phyloP scores from a whole-genome alignment of 2,797 vertebrate species.

The Lutjanus argentimaculatus region DNA sequence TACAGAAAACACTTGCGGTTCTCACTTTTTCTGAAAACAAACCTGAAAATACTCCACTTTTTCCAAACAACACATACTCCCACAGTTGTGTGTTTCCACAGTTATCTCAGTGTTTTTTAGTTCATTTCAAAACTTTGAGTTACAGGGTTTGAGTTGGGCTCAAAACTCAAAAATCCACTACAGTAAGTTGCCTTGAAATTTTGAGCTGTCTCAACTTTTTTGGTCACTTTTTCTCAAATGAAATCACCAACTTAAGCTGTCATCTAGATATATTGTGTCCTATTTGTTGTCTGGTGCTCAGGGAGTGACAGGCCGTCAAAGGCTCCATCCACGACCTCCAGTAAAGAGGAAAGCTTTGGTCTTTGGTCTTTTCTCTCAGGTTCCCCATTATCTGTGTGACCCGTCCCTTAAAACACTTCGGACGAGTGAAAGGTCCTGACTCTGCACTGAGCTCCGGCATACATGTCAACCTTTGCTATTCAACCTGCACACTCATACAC shows the following conservation, averaged over 20 bases:
- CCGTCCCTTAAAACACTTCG: constrained; percentile 78
- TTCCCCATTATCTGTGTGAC: constrained; percentile 78
- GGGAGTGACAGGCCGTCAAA: constrained; percentile 67
- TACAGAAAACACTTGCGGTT: no score
- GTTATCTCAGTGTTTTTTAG: no score
- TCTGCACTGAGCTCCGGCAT: constrained; percentile 70
- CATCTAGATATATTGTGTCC: constrained; percentile 58
- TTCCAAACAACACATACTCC: no score
- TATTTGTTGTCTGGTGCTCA: constrained; percentile 53
- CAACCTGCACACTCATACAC: constrained; percentile 50
- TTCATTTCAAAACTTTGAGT: no score
- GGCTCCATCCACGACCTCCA: constrained; percentile 54
- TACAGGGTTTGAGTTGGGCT: no score
- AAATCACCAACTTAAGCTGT: constrained; percentile 63
- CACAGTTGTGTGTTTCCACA: no score
- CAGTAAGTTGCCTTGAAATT: no score
- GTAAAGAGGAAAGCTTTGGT: constrained; percentile 69
- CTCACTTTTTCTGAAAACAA: no score
- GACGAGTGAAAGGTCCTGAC: constrained; percentile 82
- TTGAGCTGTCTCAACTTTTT: no score
- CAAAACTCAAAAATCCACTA: no score
- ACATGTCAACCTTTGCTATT: constrained; percentile 76
- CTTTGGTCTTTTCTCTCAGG: constrained; percentile 68
- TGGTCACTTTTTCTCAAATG: constrained; percentile 7
- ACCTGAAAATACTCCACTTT: no score